A percentile compares a stretch with the other conserved stretches of the same genome.
phyloP scores from a whole-genome alignment of 2,797 vertebrate species.

The Graptemys geographica region DNA sequence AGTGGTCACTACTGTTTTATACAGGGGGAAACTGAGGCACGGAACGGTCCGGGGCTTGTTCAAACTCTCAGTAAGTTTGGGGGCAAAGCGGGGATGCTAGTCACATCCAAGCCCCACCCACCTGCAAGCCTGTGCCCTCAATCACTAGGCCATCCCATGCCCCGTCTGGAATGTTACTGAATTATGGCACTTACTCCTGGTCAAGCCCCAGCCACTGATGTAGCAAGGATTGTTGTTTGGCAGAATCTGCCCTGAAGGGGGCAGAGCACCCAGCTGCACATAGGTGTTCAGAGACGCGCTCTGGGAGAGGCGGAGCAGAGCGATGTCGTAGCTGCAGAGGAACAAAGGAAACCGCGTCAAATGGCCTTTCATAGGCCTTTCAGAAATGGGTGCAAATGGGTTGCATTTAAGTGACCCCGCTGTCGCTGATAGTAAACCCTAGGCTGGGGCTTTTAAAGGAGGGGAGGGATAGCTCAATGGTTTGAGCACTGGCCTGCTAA shows the following conservation, averaged over 20 bases:
- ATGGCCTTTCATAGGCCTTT: rapidly evolving
- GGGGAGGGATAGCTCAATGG: too few species aligned
- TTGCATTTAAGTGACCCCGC: neutral
- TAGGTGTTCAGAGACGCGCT: slow-evolving; percentile 83
- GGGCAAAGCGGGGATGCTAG: neutral
- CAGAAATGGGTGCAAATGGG: neutral
- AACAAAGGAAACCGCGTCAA: neutral
- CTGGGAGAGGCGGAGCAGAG: slow-evolving; percentile 85
- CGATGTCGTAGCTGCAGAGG: slow-evolving; percentile 88
- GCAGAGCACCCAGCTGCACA: slow-evolving; percentile 86
- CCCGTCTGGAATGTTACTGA: neutral
- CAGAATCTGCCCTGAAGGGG: slow-evolving; percentile 83
- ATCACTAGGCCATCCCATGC: neutral
- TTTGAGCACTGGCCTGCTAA: too few species aligned
- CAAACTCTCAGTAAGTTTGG: neutral
- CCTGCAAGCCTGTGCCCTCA: neutral
- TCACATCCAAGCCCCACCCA: neutral
- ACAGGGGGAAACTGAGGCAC: neutral
- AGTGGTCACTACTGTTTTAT: neutral
- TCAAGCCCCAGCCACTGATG: slow-evolving; percentile 92
- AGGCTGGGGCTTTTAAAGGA: neutral
- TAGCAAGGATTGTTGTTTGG: slow-evolving; percentile 88
- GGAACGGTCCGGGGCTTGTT: neutral
- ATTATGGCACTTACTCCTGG: slow-evolving; percentile 84
- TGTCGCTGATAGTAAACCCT: neutral